Percentiles rank a stretch among this genome's conserved stretches.
phyloP scores from a whole-genome alignment of 2,888 invertebrate species.

The Arrhopalites spinosus region DNA sequence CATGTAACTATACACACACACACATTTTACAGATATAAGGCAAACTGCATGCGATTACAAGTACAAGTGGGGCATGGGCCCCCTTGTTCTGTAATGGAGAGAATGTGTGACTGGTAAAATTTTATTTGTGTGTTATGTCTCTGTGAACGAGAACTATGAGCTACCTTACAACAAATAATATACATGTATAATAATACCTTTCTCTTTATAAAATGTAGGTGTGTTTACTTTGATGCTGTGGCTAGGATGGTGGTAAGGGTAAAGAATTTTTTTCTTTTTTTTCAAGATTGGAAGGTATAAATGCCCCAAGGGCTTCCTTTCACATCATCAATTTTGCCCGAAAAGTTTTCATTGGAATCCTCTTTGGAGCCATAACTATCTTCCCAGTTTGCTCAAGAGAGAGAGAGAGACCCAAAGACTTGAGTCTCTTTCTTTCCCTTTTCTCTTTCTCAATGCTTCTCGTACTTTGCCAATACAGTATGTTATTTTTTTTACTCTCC shows the following conservation, averaged over 20 bases:
- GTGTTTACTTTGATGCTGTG: not conserved
- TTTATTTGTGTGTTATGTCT: too few species aligned
- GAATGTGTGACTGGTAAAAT: too few species aligned
- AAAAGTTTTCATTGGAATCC: not conserved
- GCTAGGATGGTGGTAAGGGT: not conserved
- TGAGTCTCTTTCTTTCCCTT: not conserved
- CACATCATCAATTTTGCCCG: conserved; percentile 1
- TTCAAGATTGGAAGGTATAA: not conserved
- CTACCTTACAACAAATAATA: too few species aligned
- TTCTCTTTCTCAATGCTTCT: not conserved
- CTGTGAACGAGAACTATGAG: too few species aligned
- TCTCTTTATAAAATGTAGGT: too few species aligned
- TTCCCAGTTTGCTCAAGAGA: not conserved
- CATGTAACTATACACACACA: too few species aligned
- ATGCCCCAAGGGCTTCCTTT: conserved; percentile 4
- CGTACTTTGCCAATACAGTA: not conserved
- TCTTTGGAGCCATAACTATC: conserved; percentile 4
- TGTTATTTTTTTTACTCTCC: not conserved
- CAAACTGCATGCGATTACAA: too few species aligned
- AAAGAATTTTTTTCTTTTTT: not conserved
- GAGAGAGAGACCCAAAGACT: not conserved
- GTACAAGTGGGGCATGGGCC: too few species aligned
- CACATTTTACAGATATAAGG: too few species aligned
- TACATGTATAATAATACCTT: too few species aligned
- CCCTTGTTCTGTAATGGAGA: too few species aligned